Evolutionary conservation across 2,888 invertebrate genomes (phyloP), one percentile per base, ranked within the genome.

Genomic region (Mantis religiosa): DNA sequence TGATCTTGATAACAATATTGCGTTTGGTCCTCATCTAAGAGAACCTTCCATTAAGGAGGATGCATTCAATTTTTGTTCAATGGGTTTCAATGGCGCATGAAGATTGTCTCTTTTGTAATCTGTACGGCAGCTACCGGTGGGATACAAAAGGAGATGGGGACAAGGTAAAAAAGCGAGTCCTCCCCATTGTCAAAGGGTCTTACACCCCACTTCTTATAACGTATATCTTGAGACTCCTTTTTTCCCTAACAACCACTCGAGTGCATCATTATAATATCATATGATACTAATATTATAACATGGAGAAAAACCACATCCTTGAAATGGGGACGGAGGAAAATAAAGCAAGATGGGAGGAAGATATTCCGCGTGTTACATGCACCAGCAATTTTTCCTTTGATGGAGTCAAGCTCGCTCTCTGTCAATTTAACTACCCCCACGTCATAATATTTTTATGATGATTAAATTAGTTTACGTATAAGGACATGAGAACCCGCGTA

Each of bases 201-300:
- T 71, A 71, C 54, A 71, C 86, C 86, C 86, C 81, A 86, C 86
- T 25, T 81, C 54, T 86, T 71, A 81, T 86, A 86, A 86, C 86
- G 86, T 86, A 81, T 25, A 86, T 86, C 86, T 86, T 86, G 54
- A 81, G 28, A 20, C 30, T 30, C 54, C n/a, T 86, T 86, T 28
- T 25, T 28, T 25, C 14, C 14, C 28, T 71, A 71, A 71, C 28
- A 81, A 27, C 86, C 86, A 71, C 86, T 86, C 81, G 86, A 86
- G 86, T 27, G 54, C 54, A 25, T 86, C 25, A 86, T 86, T 71
- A 86, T 81, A 86, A 86, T 71, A 28, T 15, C 28, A 86, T 86
- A 86, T 86, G 86, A 86, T 86, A 86, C 81, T 86, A 54, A 86
- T 86, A 86, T 81, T 86, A 54, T 86, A 86, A 47, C 85, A 85